Evolutionary conservation across 2,888 invertebrate genomes (phyloP).

Genomic region (Eupithecia tripunctaria): DNA sequence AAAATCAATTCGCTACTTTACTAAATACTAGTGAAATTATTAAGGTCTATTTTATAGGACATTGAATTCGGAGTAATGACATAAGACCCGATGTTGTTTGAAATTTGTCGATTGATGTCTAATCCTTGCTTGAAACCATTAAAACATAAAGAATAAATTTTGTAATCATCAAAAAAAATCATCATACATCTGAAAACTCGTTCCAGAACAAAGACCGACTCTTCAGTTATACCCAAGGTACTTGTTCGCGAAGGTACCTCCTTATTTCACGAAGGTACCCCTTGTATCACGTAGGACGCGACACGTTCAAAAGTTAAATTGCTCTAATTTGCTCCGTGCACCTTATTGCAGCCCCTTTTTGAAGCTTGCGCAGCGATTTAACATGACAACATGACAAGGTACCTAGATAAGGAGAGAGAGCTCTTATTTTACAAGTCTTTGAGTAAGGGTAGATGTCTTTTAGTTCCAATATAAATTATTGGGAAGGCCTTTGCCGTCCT

Average conservation of each 20-base stretch:
- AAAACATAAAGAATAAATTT: not conserved
- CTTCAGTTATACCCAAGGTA: slow-evolving; percentile 39
- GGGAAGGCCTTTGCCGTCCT: not conserved
- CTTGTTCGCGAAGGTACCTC: slow-evolving; percentile 21
- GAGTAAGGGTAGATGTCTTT: not conserved
- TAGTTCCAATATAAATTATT: not conserved
- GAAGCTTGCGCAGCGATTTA: slow-evolving; percentile 69
- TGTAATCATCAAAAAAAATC: not conserved
- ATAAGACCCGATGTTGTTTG: too few species aligned
- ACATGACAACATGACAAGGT: too few species aligned
- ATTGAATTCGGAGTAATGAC: too few species aligned
- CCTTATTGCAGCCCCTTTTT: slow-evolving; percentile 74
- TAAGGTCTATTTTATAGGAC: too few species aligned
- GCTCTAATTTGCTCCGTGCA: slow-evolving; percentile 75
- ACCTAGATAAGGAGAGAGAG: too few species aligned
- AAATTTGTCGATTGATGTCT: too few species aligned
- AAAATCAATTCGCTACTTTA: too few species aligned
- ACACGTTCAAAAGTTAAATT: slow-evolving; percentile 80
- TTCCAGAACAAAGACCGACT: slow-evolving; percentile 29
- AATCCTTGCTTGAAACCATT: not conserved
- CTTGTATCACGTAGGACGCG: slow-evolving; percentile 45
- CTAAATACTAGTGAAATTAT: too few species aligned
- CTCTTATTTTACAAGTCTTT: not conserved
- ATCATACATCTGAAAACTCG: slow-evolving; percentile 30
- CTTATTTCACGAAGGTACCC: slow-evolving; percentile 31